Percentiles rank a stretch among this genome's conserved stretches.
Evolutionary conservation across 2,797 vertebrate genomes (phyloP).

Genomic region (Staurois parvus): DNA sequence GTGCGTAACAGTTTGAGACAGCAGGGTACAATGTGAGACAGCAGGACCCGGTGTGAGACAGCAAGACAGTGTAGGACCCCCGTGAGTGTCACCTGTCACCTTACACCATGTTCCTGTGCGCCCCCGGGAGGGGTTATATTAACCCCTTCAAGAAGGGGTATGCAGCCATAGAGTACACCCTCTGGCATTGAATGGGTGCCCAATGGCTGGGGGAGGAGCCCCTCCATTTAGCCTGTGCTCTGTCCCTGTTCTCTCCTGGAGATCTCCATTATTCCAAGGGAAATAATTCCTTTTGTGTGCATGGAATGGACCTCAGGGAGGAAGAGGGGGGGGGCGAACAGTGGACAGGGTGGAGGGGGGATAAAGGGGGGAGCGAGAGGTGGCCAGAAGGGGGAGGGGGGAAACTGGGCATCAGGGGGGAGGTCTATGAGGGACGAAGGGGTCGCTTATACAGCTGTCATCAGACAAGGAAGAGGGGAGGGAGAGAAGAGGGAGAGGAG

Average conservation of each 20-base stretch:
- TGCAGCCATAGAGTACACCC: conserved; percentile 61
- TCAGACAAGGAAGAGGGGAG: conserved; percentile 65
- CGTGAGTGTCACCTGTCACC: conserved; percentile 58
- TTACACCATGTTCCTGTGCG: conserved; percentile 47
- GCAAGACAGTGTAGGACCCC: conserved; percentile 44
- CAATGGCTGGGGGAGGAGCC: conserved; percentile 68
- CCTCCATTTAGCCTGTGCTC: conserved; percentile 62
- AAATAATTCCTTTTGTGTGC: conserved; percentile 98
- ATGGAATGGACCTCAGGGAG: conserved; percentile 76
- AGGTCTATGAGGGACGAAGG: conserved; percentile 70
- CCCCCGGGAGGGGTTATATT: conserved; percentile 34
- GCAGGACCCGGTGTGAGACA: conserved; percentile 31
- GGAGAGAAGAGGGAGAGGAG: conserved; percentile 62
- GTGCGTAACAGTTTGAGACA: conserved; percentile 31
- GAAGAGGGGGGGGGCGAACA: conserved; percentile 50
- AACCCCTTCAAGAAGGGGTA: conserved; percentile 48
- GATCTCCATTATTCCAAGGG: conserved; percentile 85
- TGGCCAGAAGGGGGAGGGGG: conserved; percentile 62
- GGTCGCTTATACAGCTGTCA: conserved; percentile 70
- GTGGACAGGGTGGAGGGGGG: conserved; percentile 70
- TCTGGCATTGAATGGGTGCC: conserved; percentile 68
- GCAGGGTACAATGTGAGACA: conserved; percentile 50
- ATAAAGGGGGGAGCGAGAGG: conserved; percentile 70
- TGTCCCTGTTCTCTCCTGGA: conserved; percentile 61
- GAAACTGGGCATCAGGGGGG: conserved; percentile 68